Base-by-base conservation (phyloP, 2,797 vertebrate genomes). In the Lerista edwardsae region DNA sequence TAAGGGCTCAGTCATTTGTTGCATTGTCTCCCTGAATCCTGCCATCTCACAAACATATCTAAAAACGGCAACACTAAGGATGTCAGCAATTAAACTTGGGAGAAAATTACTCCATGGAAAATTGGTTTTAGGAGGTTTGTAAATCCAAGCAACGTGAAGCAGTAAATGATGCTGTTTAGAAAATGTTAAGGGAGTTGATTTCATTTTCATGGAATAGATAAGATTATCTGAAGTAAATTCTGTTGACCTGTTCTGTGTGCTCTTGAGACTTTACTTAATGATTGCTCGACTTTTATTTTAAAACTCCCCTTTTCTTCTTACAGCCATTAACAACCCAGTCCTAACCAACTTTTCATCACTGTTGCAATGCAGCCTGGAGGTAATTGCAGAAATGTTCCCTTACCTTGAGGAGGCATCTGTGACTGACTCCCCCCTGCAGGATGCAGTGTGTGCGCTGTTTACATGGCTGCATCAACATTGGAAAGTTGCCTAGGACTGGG, bases 11-110 rank as follows among this genome's bases (percentile, higher is more conserved):
- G 61, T 81, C 15, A 76, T 80, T 88, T 79, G 61, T 82, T 29
- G 12, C 39, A 15, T 77, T 83, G 87, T 83, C 75, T 73, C 74
- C 65, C 59, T 69, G 61, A 82, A 81, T 91, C 84, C 67, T 75
- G 9, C 8, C 39, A 75, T 68, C 61, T 81, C 17, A 79, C 47
- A 90, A 89, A 47, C 3, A 59, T 57, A 75, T 62, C 77, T 88
- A 29, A 67, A 84, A 87, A 72, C 55, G 36, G 29, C 25, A 89
- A 17, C 14, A 21, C 21, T 80, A 41, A 69, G 64, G 69, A 68
- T 85, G 79, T 65, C 23, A 47, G 68, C 21, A 59, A 79, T 5
- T 85, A 34, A 84, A 62, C 36, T 59, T 0, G 34, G 29, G 9
- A 83, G 59, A 84, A 88, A 87, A 82, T 27, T 8, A 1, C 77